Conservation (phyloP, 2,113 vertebrate species). For the Chitala chitala region DNA sequence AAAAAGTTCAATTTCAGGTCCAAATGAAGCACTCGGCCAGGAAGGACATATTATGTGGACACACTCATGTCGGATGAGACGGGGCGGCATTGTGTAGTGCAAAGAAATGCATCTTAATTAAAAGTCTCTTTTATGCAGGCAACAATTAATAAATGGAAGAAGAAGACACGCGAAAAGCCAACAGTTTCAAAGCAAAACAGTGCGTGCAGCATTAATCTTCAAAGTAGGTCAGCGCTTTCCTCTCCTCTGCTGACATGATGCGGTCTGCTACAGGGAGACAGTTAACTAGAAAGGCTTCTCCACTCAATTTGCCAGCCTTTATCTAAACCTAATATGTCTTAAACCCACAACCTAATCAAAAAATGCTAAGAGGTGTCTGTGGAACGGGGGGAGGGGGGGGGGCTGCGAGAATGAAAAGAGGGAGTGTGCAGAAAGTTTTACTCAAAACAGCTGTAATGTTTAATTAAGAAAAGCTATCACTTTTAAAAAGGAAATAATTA, state of each 20-base stretch:
- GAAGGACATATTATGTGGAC: too few relatives aligned
- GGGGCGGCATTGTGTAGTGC: background rate
- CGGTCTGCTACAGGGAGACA: background rate
- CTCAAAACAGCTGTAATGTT: background rate
- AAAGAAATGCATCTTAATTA: background rate
- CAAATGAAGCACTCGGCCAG: too few relatives aligned
- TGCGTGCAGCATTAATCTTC: background rate
- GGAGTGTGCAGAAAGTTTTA: background rate
- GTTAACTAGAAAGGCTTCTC: too few relatives aligned
- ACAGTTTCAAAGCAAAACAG: background rate
- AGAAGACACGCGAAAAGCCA: background rate
- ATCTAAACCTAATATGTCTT: conserved; percentile 17
- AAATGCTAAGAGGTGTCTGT: background rate
- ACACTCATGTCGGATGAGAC: too few relatives aligned
- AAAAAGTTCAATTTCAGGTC: too few relatives aligned
- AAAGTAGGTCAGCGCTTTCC: background rate
- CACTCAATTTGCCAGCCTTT: background rate
- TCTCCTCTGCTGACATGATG: background rate
- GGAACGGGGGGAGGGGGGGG: background rate
- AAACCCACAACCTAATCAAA: too few relatives aligned
- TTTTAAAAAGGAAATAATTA: background rate
- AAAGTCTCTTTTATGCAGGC: background rate
- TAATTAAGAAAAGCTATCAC: background rate
- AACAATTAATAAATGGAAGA: background rate
- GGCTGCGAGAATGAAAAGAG: background rate